Base-by-base conservation (phyloP, 2,113 vertebrate genomes). In the Aldabrachelys gigantea region DNA sequence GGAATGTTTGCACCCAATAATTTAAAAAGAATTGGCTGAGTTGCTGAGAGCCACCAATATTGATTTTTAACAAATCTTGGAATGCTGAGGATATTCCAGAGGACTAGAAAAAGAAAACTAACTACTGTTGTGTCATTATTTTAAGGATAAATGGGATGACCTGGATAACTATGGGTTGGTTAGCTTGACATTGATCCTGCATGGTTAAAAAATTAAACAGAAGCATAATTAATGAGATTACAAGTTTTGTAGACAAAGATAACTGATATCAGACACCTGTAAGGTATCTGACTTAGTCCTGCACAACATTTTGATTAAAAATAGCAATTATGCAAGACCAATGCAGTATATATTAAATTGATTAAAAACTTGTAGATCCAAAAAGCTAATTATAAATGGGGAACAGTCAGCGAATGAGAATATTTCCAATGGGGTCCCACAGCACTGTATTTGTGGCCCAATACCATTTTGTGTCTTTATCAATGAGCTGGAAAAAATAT, bases 1-100 rank as follows among this genome's bases (percentile, higher is more conserved):
- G 91, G 92, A 82, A 53, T 87, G 82, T 41, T 35, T 79, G 85
- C 41, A 92, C 91, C 6, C 22, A 53, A 81, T 25, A 6, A 75
- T 75, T 79, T 80, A 31, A 41, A 38, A 57, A 38, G 85, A 92
- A 57, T 38, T 80, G 3, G 1, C 10, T 44, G 85, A 38, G 72
- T 62, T 41, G 38, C 1, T 0, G 38, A 10, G 72, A 88, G 50
- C 72, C 25, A 10, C 17, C 22, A 38, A 44, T 29, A 4, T 35
- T 50, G 25, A n/a, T 9, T 78, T 59, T 87, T 80, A 80, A 44
- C 24, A 12, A 16, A 56, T 57, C 75, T 4, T 54, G 27, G 50
- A 56, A 69, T 1, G 2, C 1, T 2, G 25, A 62, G 3, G 14
- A 21, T 0, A 5, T 31, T 75, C 56, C 87, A 50, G 31, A 44